Base-by-base conservation (phyloP, 2,888 invertebrate species). In the Silvanus unidentatus region DNA sequence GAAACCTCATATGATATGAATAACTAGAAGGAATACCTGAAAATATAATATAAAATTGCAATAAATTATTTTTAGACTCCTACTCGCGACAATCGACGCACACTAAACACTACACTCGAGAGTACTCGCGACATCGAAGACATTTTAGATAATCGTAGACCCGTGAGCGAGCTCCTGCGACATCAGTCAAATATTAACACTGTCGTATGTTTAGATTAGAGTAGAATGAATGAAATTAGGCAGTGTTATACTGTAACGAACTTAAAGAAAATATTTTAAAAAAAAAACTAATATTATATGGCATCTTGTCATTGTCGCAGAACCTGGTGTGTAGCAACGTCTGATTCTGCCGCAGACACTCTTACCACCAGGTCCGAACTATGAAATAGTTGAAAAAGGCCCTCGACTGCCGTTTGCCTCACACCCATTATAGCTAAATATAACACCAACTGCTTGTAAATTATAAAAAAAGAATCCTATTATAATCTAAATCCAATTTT, bases 161-260 rank as follows among this genome's bases (percentile, higher is more conserved):
- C 43, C 49, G 50, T 54, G 45, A 48, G 51, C 50, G 48, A 43
- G 46, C 62, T 65, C 64, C 62, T 64, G 62, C 56, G 56, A 58
- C 57, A 63, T 62, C 60, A 63, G 64, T 65, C 63, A 63, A 64
- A 63, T 66, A 68, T 68, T 64, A 69, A 69, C 67, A 69, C 67
- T 69, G 68, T 70, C 69, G 64, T 68, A 68, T 68, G 66, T 67
- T 67, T 71, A 71, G 70, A 68, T 60, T 70, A 70, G 69, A 64
- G 62, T 68, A 69, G 68, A 62, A 62, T 62, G 62, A 64, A 63
- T 64, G 64, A 63, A 61, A 64, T 60, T 64, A 66, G 69, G 71
- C 72, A 72, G 72, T 72, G 72, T 72, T 72, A 72, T 71, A 72
- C 70, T 65, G 70, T 69, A 66, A 48, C 42, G 49, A 45, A 48